Base-by-base conservation (phyloP, 2,113 vertebrate species). In the Varanus komodoensis region DNA sequence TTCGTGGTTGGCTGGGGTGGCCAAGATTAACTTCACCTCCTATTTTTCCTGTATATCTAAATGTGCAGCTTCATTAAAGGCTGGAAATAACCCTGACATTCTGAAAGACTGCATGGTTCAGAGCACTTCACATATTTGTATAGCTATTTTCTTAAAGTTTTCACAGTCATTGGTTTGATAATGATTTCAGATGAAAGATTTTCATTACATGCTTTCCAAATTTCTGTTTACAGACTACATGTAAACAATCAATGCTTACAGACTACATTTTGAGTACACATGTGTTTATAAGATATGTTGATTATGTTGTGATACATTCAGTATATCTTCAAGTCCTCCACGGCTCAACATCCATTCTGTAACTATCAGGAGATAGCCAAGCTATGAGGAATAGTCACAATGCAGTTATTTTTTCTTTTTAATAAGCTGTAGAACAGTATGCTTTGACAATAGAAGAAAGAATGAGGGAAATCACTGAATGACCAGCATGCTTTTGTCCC, bases 161-260 rank as follows among this genome's bases (percentile, higher is more conserved):
- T 32, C 0, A 0, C 86, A 84, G 89, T 44, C 86, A 84, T 34
- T 86, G 89, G 8, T 64, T 92, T 64, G 74, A 78, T 87, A 91
- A 89, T 91, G 89, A 93, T 79, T 89, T 75, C 74, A 86, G 64
- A 94, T 84, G 71, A 34, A 90, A 67, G 85, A 64, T 83, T 69
- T 91, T 79, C 7, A 27, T 79, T 89, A 80, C 77, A 57, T 84
- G 89, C 84, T 89, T 85, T 86, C 81, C 74, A 90, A 89, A 89
- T 82, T 74, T 79, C 78, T 71, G 32, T 80, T 91, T 93, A 34
- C 27, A 29, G 21, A 75, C n/a, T 34, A 52, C 48, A 38, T 34
- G 29, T 86, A 25, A 86, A 54, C 73, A 89, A 92, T 38, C 87
- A 93, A 82, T 85, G 57, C 23, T n/a, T 84, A 54, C 87, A 54